Conservation (phyloP, 1,140 invertebrate species). For the Saccostrea glomerata region DNA sequence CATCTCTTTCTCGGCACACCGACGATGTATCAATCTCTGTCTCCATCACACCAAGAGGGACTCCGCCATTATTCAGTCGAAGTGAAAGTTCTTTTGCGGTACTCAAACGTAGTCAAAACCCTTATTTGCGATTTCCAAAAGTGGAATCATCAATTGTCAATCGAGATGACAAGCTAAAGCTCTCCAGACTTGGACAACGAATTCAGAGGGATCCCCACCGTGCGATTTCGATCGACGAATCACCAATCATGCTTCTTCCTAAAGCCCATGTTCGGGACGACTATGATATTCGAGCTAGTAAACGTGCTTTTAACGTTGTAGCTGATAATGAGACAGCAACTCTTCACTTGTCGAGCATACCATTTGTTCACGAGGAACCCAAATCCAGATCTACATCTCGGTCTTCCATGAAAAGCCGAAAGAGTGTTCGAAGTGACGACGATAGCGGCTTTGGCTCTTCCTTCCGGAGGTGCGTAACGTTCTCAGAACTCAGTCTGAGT, state of each 20-base stretch:
- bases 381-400: slow-evolving; percentile 39
- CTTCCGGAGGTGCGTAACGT: slow-evolving; percentile 47
- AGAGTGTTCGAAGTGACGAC: slow-evolving; percentile 38
- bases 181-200: slow-evolving; percentile 38
- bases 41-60: not conserved
- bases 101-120: slow-evolving; percentile 23
- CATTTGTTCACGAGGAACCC: not conserved
- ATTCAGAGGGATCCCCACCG: slow-evolving; percentile 27
- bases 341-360: slow-evolving; percentile 46
- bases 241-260: slow-evolving; percentile 54
- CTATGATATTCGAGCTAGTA: slow-evolving; percentile 36
- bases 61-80: not conserved
- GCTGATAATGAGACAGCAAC: slow-evolving; percentile 36
- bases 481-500: slow-evolving; percentile 51
- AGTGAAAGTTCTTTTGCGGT: slow-evolving; percentile 20
- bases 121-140: slow-evolving; percentile 23
- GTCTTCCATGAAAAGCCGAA: slow-evolving; percentile 47
- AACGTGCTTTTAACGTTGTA: slow-evolving; percentile 38
- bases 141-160: slow-evolving; percentile 25
- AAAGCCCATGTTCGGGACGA: slow-evolving; percentile 49
- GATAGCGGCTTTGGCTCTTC: slow-evolving; percentile 53
- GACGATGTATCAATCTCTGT: not conserved
- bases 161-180: slow-evolving; percentile 41
- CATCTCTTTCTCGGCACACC: not conserved
- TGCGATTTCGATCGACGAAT: slow-evolving; percentile 47